phyloP scores from a whole-genome alignment of 2,113 vertebrate genomes.

The Macrotus californicus region DNA sequence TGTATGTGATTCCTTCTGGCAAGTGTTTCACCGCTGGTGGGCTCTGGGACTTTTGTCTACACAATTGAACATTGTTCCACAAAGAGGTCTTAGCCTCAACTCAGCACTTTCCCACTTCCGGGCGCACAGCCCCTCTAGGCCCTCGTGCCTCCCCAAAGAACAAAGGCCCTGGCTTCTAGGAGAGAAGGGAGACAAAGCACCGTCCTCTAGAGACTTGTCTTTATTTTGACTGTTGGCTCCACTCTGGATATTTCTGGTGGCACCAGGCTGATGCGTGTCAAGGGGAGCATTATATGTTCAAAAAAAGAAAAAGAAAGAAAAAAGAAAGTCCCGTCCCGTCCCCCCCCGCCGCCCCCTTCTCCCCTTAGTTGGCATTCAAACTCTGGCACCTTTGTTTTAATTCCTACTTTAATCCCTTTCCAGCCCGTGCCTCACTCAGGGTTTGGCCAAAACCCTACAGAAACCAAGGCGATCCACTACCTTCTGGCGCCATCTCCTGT shows the following conservation, averaged over 20 bases:
- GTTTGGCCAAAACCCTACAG: not conserved
- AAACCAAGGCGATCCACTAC: not conserved
- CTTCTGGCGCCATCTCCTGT: constrained; percentile 64
- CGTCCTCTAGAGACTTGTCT: not conserved
- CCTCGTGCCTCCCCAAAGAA: not conserved
- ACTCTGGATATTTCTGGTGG: not conserved
- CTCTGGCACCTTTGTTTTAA: not conserved
- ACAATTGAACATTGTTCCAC: not conserved
- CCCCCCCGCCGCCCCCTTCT: too few species aligned
- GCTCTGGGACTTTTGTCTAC: constrained; percentile 17
- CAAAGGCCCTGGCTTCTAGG: not conserved
- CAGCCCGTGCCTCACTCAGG: not conserved
- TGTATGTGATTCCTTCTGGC: not conserved
- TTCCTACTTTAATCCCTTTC: not conserved
- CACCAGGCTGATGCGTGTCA: not conserved
- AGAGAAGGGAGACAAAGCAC: not conserved
- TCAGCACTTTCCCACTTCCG: not conserved
- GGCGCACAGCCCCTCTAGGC: not conserved
- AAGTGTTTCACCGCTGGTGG: not conserved
- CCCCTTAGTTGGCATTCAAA: not conserved
- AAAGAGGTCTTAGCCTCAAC: not conserved
- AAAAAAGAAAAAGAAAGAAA: not conserved
- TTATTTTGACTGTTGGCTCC: not conserved
- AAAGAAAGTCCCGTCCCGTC: too few species aligned
- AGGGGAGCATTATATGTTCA: not conserved